Evolutionary conservation across 1,140 invertebrate species (phyloP), one percentile per base, ranked within the genome.

Genomic region (Ostrea edulis): DNA sequence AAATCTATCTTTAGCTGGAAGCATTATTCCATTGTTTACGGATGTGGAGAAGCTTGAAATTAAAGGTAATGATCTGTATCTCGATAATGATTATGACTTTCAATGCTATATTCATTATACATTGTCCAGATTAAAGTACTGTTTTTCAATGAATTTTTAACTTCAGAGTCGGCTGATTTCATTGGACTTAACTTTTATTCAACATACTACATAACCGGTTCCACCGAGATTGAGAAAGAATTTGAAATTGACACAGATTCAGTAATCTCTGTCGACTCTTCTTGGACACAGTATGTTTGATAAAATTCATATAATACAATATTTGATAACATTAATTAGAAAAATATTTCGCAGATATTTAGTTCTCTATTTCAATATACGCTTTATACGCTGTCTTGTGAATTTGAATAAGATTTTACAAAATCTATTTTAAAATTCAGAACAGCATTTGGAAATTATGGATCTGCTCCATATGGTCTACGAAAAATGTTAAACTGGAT

Each of bases 401-500:
- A 8, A 55, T 12, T 55, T 55, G 0, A 55, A 3, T 11, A 0
- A 71, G 9, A 71, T 11, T 9, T 71, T 3, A 71, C 0, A 71
- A 20, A 71, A 71, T 71, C 2, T 71, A 14, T 84, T 11, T 85
- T 81, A 86, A 53, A 3, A 35, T 58, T 65, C 55, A 89, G 89
- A n/a, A 87, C 87, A 22, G 77, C 85, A 12, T 87, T 86, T 20
- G 22, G 58, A 11, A 87, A 90, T 85, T 84, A 82, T 82, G 52
- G 89, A 29, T 90, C 93, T 0, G 93, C 96, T 52, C 97, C 97
- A 3, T 96, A 96, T 95, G 97, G 97, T 11, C 96, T 97, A 88
- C 95, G 96, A 52, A 96, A 96, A 89, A 92, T 96, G 52, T 91
- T 97, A 9, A 96, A 96, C 68, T 96, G 96, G 95, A 95, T 97